These are phyloP conservation scores for Helicoverpa assulta DNA, from an alignment of 2,888 invertebrate genomes.

Conservation along the genomic window DNA sequence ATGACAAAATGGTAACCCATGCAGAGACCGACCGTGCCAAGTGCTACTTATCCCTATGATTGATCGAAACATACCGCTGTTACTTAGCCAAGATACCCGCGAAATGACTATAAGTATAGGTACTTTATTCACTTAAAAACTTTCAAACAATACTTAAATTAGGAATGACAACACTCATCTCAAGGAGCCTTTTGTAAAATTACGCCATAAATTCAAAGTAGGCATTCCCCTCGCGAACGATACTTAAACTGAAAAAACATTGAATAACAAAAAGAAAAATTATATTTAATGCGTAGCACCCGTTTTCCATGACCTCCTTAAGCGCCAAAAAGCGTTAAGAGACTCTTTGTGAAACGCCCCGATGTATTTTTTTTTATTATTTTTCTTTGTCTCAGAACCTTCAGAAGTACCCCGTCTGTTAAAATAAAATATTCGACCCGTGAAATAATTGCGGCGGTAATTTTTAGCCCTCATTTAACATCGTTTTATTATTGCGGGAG, in stretches of 20 bases:
- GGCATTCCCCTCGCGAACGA: conserved; percentile 43
- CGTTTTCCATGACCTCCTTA: conserved; percentile 73
- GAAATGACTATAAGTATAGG: not conserved
- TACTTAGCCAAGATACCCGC: too few species aligned
- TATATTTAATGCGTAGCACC: conserved; percentile 79
- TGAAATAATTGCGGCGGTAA: conserved; percentile 83
- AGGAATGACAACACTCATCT: conserved; percentile 41
- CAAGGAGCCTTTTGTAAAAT: conserved; percentile 49
- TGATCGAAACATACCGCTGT: too few species aligned
- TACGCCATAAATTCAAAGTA: conserved; percentile 55
- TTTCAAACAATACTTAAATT: conserved; percentile 28
- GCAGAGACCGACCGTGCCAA: too few species aligned
- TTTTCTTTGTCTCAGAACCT: conserved; percentile 80
- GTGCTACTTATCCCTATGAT: too few species aligned
- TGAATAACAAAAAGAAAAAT: conserved; percentile 70
- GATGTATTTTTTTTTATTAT: conserved; percentile 80
- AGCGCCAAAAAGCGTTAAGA: conserved; percentile 77
- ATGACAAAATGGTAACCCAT: too few species aligned
- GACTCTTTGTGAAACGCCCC: conserved; percentile 78
- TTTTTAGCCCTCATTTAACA: conserved; percentile 81
- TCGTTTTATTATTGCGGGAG: conserved; percentile 70
- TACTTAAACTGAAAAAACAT: conserved; percentile 60
- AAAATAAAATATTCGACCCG: conserved; percentile 83
- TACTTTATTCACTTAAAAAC: conserved; percentile 15
- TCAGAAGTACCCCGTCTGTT: conserved; percentile 73